Evolutionary conservation across 2,113 vertebrate species (phyloP).

Genomic region (Thalassoma bifasciatum): DNA sequence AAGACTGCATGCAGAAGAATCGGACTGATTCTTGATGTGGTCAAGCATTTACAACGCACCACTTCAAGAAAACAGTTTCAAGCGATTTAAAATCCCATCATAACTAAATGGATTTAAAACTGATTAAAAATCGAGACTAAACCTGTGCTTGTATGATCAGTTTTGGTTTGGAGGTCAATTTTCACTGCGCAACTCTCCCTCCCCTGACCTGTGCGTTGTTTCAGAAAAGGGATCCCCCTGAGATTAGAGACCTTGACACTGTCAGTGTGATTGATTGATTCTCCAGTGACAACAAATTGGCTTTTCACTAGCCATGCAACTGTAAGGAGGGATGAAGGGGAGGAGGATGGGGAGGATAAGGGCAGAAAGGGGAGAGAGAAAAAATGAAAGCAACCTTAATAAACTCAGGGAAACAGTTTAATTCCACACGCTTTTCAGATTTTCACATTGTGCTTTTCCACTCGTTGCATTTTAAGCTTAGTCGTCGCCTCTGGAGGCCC

Average conservation of each 20-base stretch:
- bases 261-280: conserved; percentile 52
- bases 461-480: conserved; percentile 25
- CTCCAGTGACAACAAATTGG: conserved; percentile 64
- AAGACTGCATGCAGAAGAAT: background rate
- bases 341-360: conserved; percentile 6
- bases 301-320: conserved; percentile 43
- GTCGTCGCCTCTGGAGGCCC: conserved; percentile 23
- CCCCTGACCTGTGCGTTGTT: conserved; percentile 36
- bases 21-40: background rate
- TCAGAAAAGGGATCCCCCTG: conserved; percentile 35
- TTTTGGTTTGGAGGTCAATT: conserved; percentile 4
- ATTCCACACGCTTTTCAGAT: conserved; percentile 19
- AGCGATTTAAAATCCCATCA: background rate
- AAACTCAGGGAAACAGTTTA: conserved; percentile 11
- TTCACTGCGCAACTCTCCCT: conserved; percentile 1
- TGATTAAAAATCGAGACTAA: background rate
- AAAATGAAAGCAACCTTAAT: conserved; percentile 28
- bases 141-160: background rate
- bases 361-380: conserved; percentile 17
- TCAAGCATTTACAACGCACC: background rate
- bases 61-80: background rate
- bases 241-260: conserved; percentile 45
- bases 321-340: conserved; percentile 20
- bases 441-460: conserved; percentile 20
- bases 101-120: background rate